Percentiles rank a stretch among this genome's conserved stretches.
phyloP scores from a whole-genome alignment of 2,113 vertebrate genomes.

The Podarcis raffonei region DNA sequence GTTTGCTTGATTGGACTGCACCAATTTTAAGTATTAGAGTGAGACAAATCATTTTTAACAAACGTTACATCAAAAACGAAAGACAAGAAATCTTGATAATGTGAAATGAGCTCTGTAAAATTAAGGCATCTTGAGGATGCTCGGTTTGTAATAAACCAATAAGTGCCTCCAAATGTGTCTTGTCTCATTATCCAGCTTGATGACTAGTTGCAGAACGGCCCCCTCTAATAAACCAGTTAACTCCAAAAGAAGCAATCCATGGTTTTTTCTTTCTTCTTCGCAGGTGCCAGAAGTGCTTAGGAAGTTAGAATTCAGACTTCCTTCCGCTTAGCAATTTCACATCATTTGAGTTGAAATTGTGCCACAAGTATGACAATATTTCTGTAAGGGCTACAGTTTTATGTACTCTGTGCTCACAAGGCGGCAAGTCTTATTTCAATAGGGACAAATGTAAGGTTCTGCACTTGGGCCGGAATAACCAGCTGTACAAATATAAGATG shows the following conservation, averaged over 20 bases:
- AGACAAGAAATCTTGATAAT: slow-evolving; percentile 69
- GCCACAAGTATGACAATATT: neutral
- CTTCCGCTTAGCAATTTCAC: neutral
- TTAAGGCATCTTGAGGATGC: slow-evolving; percentile 62
- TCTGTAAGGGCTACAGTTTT: neutral
- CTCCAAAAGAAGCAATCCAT: slow-evolving; percentile 30
- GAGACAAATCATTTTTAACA: slow-evolving; percentile 69
- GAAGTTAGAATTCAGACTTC: neutral
- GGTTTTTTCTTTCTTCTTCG: slow-evolving; percentile 19
- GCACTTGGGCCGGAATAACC: no score
- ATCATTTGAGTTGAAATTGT: neutral
- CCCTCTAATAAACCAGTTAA: slow-evolving; percentile 52
- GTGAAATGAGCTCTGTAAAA: slow-evolving; percentile 51
- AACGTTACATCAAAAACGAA: slow-evolving; percentile 70
- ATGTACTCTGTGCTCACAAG: neutral
- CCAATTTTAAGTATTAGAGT: slow-evolving; percentile 63
- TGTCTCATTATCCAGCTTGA: slow-evolving; percentile 61
- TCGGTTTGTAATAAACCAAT: slow-evolving; percentile 57
- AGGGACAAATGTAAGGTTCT: no score
- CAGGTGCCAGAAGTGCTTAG: neutral
- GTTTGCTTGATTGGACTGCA: slow-evolving; percentile 70
- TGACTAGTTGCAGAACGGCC: slow-evolving; percentile 40
- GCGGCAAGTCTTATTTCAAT: neutral
- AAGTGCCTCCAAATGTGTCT: slow-evolving; percentile 58
- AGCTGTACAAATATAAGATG: no score